A percentile compares a stretch with the other conserved stretches of the same genome.
Conservation (phyloP, 2,113 vertebrate genomes). For the Microcebus jonahi region DNA sequence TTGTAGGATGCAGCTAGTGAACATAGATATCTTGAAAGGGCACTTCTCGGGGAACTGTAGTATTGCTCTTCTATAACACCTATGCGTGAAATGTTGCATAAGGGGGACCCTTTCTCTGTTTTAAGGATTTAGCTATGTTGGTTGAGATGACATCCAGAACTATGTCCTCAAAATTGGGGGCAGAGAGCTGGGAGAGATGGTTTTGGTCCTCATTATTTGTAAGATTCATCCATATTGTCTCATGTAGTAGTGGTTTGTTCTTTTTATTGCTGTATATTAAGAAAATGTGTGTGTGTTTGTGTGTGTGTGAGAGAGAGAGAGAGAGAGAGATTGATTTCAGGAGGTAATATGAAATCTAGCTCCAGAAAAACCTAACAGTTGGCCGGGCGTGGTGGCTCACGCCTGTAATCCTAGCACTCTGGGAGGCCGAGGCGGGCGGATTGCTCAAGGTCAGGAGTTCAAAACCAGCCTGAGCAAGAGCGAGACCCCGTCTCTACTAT, state of each 20-base stretch:
- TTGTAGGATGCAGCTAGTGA: background rate
- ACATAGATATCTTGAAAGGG: background rate
- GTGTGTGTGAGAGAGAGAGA: background rate
- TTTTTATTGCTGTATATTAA: background rate
- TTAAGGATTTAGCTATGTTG: background rate
- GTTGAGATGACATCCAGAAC: background rate
- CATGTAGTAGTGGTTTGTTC: background rate
- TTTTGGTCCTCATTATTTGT: background rate
- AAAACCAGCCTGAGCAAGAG: no score
- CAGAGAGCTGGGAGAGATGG: background rate
- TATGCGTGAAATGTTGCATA: background rate
- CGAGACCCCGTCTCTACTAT: no score
- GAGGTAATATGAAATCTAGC: background rate
- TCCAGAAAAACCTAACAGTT: no score
- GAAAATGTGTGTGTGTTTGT: background rate
- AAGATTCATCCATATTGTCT: background rate
- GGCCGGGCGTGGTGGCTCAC: no score
- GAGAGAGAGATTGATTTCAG: background rate
- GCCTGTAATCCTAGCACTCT: no score
- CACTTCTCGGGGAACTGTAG: background rate
- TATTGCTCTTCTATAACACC: background rate
- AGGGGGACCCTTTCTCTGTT: background rate
- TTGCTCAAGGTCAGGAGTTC: no score
- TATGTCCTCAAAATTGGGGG: background rate
- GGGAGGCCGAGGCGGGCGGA: no score